Conservation (phyloP, 1,140 invertebrate species). For the Tachypleus tridentatus region DNA sequence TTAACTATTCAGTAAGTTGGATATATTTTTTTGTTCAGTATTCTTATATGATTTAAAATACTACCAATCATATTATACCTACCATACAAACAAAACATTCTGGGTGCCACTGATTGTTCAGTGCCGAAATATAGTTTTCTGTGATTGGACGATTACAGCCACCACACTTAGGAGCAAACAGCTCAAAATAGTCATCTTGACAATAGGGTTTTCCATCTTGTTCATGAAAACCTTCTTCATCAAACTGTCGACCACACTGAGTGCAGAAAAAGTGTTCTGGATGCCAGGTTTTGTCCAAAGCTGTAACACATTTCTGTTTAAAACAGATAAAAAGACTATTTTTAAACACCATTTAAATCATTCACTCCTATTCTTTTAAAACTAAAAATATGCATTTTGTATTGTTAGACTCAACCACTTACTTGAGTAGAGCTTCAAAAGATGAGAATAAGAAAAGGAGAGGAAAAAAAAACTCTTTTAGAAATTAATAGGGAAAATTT, state of each 20-base stretch:
- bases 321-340: too few species aligned
- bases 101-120: constrained; percentile 96
- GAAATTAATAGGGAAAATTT: too few species aligned
- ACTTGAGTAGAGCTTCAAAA: too few species aligned
- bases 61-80: constrained; percentile 33
- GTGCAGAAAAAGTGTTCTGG: constrained; percentile 99
- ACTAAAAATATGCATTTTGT: too few species aligned
- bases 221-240: constrained; percentile 92
- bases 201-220: constrained; percentile 89
- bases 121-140: constrained; percentile 97
- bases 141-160: constrained; percentile 93
- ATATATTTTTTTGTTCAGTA: too few species aligned
- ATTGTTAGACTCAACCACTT: too few species aligned
- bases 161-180: constrained; percentile 98
- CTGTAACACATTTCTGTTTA: constrained; percentile 92
- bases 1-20: too few species aligned
- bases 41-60: too few species aligned
- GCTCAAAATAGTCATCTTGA: constrained; percentile 89
- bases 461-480: too few species aligned
- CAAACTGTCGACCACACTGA: constrained; percentile 92
- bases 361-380: too few species aligned
- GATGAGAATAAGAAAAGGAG: too few species aligned
- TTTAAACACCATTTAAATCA: too few species aligned
- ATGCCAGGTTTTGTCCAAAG: constrained; percentile 97
- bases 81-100: constrained; percentile 99